Evolutionary conservation across 2,797 vertebrate species (phyloP), one percentile per base, ranked within the genome.

Genomic region (Myotis daubentonii): DNA sequence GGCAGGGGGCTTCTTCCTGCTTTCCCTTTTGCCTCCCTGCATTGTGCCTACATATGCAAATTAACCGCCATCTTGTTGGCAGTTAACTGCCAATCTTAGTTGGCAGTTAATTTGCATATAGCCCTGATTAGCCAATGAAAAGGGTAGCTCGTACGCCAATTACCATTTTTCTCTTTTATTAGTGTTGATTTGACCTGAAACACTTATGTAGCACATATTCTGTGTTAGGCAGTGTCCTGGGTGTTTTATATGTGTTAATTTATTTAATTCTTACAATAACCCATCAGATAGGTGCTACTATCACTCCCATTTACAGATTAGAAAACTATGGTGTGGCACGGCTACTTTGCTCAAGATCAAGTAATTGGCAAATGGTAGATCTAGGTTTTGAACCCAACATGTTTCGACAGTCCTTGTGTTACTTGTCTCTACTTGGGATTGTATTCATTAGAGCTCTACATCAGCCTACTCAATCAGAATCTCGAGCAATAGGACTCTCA

Each of bases 101-200:
- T n/a, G n/a, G n/a, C n/a, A n/a, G n/a, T n/a, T n/a, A n/a, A n/a
- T n/a, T n/a, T n/a, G n/a, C n/a, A n/a, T n/a, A n/a, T n/a, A n/a
- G n/a, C n/a, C n/a, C n/a, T n/a, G n/a, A n/a, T n/a, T n/a, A n/a
- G n/a, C n/a, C n/a, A n/a, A n/a, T n/a, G n/a, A n/a, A n/a, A n/a
- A n/a, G n/a, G n/a, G n/a, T n/a, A n/a, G n/a, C n/a, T n/a, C n/a
- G n/a, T n/a, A n/a, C n/a, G n/a, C n/a, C n/a, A n/a, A n/a, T n/a
- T n/a, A n/a, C n/a, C n/a, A n/a, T n/a, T n/a, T n/a, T n/a, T n/a
- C n/a, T n/a, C n/a, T n/a, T n/a, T n/a, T n/a, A n/a, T n/a, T n/a
- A n/a, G n/a, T n/a, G n/a, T n/a, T n/a, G n/a, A n/a, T 92, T 87
- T 87, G 33, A 62, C 7, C 53, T 62, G 53, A 71, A 92, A 71